These are phyloP conservation scores for Automeris io DNA, from an alignment of 2,888 invertebrate species.

Conservation along the genomic window DNA sequence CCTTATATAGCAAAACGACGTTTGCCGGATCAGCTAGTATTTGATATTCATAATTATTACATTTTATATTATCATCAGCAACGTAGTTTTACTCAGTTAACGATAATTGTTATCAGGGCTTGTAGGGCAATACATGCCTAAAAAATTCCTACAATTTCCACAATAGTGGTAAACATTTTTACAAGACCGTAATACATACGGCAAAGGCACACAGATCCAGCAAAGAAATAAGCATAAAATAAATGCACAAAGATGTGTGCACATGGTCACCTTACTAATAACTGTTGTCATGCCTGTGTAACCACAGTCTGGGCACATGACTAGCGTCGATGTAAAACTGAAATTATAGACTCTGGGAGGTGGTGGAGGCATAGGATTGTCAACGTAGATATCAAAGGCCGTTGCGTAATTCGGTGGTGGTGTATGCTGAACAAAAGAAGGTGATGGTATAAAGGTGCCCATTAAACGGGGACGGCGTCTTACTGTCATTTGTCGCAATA, in stretches of 20 bases:
- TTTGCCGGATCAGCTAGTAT: too few relatives aligned
- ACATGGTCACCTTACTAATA: conserved; percentile 49
- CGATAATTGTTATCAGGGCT: conserved; percentile 35
- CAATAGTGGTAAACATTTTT: conserved; percentile 69
- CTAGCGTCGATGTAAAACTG: conserved; percentile 52
- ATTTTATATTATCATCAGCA: too few relatives aligned
- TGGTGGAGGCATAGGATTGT: conserved; percentile 41
- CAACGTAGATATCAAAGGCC: conserved; percentile 63
- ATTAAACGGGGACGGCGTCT: conserved; percentile 53
- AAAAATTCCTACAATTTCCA: conserved; percentile 53
- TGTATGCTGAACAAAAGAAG: conserved; percentile 58
- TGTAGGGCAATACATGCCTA: conserved; percentile 65
- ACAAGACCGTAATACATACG: conserved; percentile 61
- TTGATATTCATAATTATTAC: too few relatives aligned
- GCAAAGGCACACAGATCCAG: conserved; percentile 64
- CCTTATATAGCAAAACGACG: too few relatives aligned
- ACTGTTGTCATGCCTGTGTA: conserved; percentile 51
- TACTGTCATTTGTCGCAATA: conserved; percentile 53
- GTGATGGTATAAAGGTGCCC: conserved; percentile 65
- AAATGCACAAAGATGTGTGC: conserved; percentile 61
- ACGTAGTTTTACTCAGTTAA: neutral
- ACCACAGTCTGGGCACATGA: conserved; percentile 59
- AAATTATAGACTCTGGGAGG: conserved; percentile 43
- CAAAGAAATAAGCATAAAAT: conserved; percentile 60
- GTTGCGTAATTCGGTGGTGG: conserved; percentile 65